A percentile compares a stretch with the other conserved stretches of the same genome.
Evolutionary conservation across 2,113 vertebrate species (phyloP).

Genomic region (Cyphomyrus discorhynchus): DNA sequence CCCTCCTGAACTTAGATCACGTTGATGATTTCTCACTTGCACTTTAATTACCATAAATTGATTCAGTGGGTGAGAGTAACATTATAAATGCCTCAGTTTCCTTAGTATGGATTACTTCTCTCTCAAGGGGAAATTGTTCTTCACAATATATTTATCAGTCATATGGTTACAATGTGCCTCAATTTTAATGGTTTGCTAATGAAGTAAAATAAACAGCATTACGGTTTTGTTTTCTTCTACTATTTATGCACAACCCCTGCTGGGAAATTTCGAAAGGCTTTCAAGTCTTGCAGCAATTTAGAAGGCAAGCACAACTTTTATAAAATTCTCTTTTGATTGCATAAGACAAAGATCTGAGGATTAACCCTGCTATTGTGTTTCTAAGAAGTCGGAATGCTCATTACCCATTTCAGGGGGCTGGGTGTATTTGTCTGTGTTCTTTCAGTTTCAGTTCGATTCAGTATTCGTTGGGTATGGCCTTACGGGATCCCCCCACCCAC

Average conservation of each 20-base stretch:
- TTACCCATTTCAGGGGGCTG: neutral
- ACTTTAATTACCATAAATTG: neutral
- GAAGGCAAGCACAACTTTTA: neutral
- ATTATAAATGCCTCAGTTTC: neutral
- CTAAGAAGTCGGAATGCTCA: neutral
- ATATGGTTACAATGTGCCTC: neutral
- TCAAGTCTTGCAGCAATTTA: neutral
- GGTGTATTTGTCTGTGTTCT: neutral
- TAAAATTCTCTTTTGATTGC: neutral
- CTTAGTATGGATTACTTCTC: no score
- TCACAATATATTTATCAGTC: neutral
- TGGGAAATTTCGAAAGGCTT: neutral
- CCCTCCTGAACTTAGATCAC: neutral
- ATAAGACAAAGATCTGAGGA: neutral
- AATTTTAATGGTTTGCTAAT: neutral
- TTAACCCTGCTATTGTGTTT: neutral
- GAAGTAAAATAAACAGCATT: neutral
- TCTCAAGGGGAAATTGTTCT: neutral
- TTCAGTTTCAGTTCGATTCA: neutral
- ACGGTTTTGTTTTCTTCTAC: neutral
- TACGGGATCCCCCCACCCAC: neutral
- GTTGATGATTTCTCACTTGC: neutral
- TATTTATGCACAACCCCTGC: neutral
- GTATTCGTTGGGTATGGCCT: neutral
- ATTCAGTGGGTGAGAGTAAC: neutral